Percentiles rank a stretch among this genome's conserved stretches.
These are phyloP conservation scores for Melolontha melolontha DNA, from an alignment of 2,888 invertebrate species.

Conservation along the genomic window DNA sequence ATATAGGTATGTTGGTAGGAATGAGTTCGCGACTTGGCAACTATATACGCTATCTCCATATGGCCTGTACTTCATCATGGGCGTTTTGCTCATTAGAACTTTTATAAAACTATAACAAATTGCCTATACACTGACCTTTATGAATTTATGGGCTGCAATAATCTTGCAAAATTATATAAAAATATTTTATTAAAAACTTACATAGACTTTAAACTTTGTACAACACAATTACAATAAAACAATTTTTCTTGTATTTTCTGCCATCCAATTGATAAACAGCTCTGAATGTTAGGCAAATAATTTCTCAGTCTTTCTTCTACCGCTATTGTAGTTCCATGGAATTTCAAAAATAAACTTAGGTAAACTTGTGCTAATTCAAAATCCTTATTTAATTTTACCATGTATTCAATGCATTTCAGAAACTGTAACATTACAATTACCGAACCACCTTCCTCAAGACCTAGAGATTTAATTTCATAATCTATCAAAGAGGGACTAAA, in stretches of 20 bases:
- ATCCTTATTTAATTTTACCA: slow-evolving; percentile 80
- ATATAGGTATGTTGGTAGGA: too few species aligned
- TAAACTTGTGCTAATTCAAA: slow-evolving; percentile 94
- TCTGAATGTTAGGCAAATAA: slow-evolving; percentile 70
- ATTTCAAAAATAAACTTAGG: slow-evolving; percentile 87
- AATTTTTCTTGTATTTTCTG: slow-evolving; percentile 75
- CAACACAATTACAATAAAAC: slow-evolving; percentile 80
- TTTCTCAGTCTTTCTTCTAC: slow-evolving; percentile 69
- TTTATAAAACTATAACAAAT: too few species aligned
- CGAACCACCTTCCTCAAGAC: slow-evolving; percentile 80
- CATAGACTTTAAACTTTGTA: slow-evolving; percentile 68
- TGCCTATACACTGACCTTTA: too few species aligned
- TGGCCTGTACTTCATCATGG: too few species aligned
- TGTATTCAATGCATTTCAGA: slow-evolving; percentile 77
- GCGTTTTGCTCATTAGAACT: too few species aligned
- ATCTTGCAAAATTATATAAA: too few species aligned
- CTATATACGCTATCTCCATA: too few species aligned
- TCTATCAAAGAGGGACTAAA: slow-evolving; percentile 89
- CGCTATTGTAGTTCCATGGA: slow-evolving; percentile 75
- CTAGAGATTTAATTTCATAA: slow-evolving; percentile 85
- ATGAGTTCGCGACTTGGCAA: too few species aligned
- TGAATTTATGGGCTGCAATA: too few species aligned
- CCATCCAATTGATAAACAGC: slow-evolving; percentile 75
- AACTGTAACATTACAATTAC: slow-evolving; percentile 80
- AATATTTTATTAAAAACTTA: slow-evolving; percentile 4